Evolutionary conservation across 1,140 invertebrate genomes (phyloP), one percentile per base, ranked within the genome.

Genomic region (Notospermus geniculatus): DNA sequence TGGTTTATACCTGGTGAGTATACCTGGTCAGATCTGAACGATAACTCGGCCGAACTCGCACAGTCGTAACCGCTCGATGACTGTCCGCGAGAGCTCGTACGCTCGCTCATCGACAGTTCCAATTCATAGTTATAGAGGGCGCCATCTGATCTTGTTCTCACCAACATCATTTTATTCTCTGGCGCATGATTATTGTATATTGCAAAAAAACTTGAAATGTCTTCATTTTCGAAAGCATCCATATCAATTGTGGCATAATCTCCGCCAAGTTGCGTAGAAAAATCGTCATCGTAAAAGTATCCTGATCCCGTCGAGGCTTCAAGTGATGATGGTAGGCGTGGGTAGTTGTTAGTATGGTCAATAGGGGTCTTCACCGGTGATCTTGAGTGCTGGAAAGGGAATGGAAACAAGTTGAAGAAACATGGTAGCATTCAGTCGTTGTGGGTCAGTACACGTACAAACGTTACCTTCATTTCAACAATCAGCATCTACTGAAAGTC

Each of bases 231-330:
- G 25, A 50, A 50, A 5, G 46, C n/a, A 23, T 50, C 46, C 46
- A 50, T 50, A n/a, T 50, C 46, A n/a, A 50, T 50, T 27, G 46
- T n/a, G 46, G n/a, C 46, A n/a, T 50, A 50, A n/a, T 50, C 25
- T 4, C 32, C 32, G 32, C 32, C 32, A 15, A 36, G 32, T 36
- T 36, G 32, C n/a, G 46, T 23, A 19, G 46, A 50, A 27, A 50
- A 50, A 50, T 50, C 46, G n/a, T 50, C 46, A 27, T 50, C 46
- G 25, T 50, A 50, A 27, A 50, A 50, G n/a, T 50, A 50, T 27
- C 46, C 46, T 9, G 19, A 23, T 5, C 46, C 25, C 5, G 46
- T 50, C 46, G 46, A 50, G 4, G 46, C 46, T 50, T 50, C 46
- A 19, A 50, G n/a, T 50, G 46, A 23, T n/a, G 46, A 50, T 4